Conservation (phyloP, 2,113 vertebrate species). For the Xiphophorus couchianus region DNA sequence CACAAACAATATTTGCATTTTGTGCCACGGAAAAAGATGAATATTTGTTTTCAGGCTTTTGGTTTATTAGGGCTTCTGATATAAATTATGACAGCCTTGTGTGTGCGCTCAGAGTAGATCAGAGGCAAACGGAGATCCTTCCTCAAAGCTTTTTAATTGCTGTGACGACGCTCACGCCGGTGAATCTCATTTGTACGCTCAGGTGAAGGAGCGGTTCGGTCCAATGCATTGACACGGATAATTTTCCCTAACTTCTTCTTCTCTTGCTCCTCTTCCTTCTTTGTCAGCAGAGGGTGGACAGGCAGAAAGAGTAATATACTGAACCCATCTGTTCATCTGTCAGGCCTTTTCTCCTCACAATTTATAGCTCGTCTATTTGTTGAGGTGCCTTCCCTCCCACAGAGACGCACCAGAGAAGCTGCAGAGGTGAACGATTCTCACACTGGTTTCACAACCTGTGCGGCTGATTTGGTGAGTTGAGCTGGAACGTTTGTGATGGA, state of each 20-base stretch:
- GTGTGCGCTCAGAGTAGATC: slow-evolving; percentile 42
- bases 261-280: slow-evolving; percentile 61
- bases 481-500: slow-evolving; percentile 63
- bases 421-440: slow-evolving; percentile 65
- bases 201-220: slow-evolving; percentile 78
- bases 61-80: slow-evolving; percentile 60
- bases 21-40: slow-evolving; percentile 22
- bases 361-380: slow-evolving; percentile 74
- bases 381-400: slow-evolving; percentile 69
- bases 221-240: slow-evolving; percentile 77
- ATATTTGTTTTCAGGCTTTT: slow-evolving; percentile 68
- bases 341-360: slow-evolving; percentile 75
- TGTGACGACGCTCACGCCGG: slow-evolving; percentile 69
- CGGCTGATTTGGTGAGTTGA: slow-evolving; percentile 62
- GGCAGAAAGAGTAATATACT: slow-evolving; percentile 73
- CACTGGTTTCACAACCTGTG: slow-evolving; percentile 55
- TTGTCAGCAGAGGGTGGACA: slow-evolving; percentile 67
- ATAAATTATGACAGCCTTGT: slow-evolving; percentile 67
- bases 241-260: slow-evolving; percentile 70
- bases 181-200: slow-evolving; percentile 76
- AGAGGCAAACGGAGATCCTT: slow-evolving; percentile 55
- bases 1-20: slow-evolving; percentile 47
- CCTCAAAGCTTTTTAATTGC: slow-evolving; percentile 76
- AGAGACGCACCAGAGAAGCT: slow-evolving; percentile 41
- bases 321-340: slow-evolving; percentile 80